phyloP scores from a whole-genome alignment of 2,888 invertebrate genomes.

The Gymnoscelis rufifasciata region DNA sequence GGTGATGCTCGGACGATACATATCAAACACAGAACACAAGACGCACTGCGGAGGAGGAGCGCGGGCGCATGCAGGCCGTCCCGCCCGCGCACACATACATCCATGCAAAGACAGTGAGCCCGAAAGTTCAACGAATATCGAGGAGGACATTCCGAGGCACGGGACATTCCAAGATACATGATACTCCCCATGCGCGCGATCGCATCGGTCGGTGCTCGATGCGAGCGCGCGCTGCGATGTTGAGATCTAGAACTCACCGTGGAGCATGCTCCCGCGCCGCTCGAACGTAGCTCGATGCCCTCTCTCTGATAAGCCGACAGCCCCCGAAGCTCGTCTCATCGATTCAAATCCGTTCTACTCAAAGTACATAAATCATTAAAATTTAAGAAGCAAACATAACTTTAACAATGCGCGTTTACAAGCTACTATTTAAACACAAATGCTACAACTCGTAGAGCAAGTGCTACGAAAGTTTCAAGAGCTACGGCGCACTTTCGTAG shows the following conservation, averaged over 20 bases:
- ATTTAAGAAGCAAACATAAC: conserved; percentile 7
- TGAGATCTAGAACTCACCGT: conserved; percentile 80
- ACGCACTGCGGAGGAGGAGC: conserved; percentile 55
- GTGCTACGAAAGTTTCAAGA: conserved; percentile 15
- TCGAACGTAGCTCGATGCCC: conserved; percentile 31
- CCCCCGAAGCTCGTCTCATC: conserved; percentile 27
- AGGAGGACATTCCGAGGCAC: conserved; percentile 81
- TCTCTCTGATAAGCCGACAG: conserved; percentile 22
- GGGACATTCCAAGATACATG: conserved; percentile 81
- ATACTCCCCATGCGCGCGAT: conserved; percentile 75
- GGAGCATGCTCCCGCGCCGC: conserved; percentile 42
- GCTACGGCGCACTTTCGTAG: conserved; percentile 20
- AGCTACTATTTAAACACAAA: background rate
- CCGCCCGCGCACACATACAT: conserved; percentile 61
- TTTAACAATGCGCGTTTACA: conserved; percentile 2
- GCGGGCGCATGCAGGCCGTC: conserved; percentile 67
- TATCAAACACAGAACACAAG: conserved; percentile 77
- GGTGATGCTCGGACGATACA: conserved; percentile 61
- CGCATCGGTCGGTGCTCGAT: conserved; percentile 47
- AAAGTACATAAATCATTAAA: conserved; percentile 31
- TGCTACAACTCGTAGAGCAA: conserved; percentile 16
- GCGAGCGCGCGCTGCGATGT: conserved; percentile 75
- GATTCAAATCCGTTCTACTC: conserved; percentile 56
- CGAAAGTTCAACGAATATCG: conserved; percentile 67
- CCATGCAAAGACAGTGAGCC: conserved; percentile 72